Evolutionary conservation across 2,888 invertebrate genomes (phyloP).

Genomic region (Dione vanillae): DNA sequence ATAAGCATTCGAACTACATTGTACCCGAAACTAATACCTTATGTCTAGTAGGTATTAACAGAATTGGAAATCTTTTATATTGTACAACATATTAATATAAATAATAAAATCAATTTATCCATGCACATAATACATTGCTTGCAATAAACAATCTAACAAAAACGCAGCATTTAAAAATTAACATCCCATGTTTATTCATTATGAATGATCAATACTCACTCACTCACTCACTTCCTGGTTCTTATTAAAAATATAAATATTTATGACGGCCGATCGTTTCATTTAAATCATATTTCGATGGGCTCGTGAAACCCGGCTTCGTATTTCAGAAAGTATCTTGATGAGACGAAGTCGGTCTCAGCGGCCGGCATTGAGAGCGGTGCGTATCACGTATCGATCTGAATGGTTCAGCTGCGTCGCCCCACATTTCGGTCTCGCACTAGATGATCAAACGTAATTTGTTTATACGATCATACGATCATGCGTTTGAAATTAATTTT

Average conservation of each 20-base stretch:
- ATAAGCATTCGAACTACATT: slow-evolving; percentile 39
- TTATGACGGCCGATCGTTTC: slow-evolving; percentile 11
- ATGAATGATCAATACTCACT: not conserved
- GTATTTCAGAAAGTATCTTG: slow-evolving; percentile 39
- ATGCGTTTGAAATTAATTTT: slow-evolving; percentile 3
- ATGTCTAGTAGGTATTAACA: slow-evolving; percentile 15
- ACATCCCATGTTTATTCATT: not conserved
- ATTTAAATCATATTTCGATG: slow-evolving; percentile 18
- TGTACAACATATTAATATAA: not conserved
- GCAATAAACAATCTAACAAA: not conserved
- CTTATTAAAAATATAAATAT: slow-evolving; percentile 7
- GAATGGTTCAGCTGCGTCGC: slow-evolving; percentile 73
- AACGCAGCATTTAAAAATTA: not conserved
- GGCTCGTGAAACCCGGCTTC: slow-evolving; percentile 20
- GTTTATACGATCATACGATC: slow-evolving; percentile 3
- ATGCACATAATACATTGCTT: not conserved
- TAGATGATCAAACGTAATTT: slow-evolving; percentile 51
- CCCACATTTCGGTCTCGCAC: slow-evolving; percentile 70
- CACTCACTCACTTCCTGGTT: not conserved
- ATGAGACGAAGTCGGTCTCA: slow-evolving; percentile 63
- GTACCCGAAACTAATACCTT: slow-evolving; percentile 18
- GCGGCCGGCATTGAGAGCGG: slow-evolving; percentile 68
- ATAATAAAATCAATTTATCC: not conserved
- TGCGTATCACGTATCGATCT: slow-evolving; percentile 81
- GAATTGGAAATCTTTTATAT: not conserved